These are phyloP conservation scores for Apamea monoglypha DNA, from an alignment of 2,888 invertebrate genomes.

Conservation along the genomic window DNA sequence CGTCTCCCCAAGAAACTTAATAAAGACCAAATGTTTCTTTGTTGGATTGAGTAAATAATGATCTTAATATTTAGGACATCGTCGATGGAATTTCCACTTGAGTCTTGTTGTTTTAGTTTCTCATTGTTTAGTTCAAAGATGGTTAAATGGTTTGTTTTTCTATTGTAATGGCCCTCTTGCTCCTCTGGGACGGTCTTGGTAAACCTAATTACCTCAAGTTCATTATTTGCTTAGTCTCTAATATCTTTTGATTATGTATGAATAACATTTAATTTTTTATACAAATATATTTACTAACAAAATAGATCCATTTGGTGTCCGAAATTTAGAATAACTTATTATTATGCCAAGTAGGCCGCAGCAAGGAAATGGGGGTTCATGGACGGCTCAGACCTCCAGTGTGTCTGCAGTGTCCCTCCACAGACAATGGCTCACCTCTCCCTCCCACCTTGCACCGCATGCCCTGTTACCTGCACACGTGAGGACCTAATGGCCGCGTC, in stretches of 20 bases:
- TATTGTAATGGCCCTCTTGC: not conserved
- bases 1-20: constrained; percentile 53
- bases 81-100: not conserved
- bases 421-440: no score
- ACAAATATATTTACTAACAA: no score
- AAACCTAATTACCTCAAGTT: not conserved
- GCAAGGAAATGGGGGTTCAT: no score
- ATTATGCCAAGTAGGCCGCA: no score
- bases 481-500: no score
- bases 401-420: no score
- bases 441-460: no score
- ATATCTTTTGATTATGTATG: not conserved
- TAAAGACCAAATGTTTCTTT: constrained; percentile 59
- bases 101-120: not conserved
- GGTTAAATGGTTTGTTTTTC: not conserved
- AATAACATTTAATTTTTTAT: not conserved
- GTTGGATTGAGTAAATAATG: constrained; percentile 40
- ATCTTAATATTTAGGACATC: constrained; percentile 14
- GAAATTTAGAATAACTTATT: no score
- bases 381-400: no score
- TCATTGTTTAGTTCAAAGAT: not conserved
- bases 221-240: not conserved
- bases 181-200: not conserved
- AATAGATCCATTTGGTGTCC: no score
- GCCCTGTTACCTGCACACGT: no score